Evolutionary conservation across 2,888 invertebrate species (phyloP), one percentile per base, ranked within the genome.

Genomic region (Sminthurides aquaticus): DNA sequence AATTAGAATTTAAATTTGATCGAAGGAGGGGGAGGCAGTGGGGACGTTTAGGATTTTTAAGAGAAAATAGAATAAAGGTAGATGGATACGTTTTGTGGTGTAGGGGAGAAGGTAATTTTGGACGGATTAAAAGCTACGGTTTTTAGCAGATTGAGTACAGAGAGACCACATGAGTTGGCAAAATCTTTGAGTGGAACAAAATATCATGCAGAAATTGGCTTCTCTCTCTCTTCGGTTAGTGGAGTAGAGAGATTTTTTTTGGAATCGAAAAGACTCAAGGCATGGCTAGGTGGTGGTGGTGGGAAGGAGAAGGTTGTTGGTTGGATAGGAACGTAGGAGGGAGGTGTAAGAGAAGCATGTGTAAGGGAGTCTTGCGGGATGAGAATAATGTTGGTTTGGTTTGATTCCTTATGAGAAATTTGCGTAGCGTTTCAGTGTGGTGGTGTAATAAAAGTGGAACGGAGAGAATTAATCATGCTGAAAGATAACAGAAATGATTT

Each of bases 401-500:
- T 34, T 15, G 15, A 34, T 5, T 34, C 15, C 8, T 34, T 5
- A 34, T 34, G 43, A 15, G 15, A 34, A 34, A 34, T 34, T 34
- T 34, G 43, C 43, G 15, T 34, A 34, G 43, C 43, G 66, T 64
- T 68, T 69, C 66, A 66, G 66, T 66, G 62, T 66, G 65, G 5
- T 34, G n/a, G 69, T 67, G 69, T 69, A 69, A 68, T 71, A 69
- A 61, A 60, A 65, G 60, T 56, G 69, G 68, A 68, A 68, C 68
- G 68, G 67, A 68, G 69, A 67, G 66, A 68, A 69, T 69, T 69
- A 71, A 71, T 71, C 71, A 71, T 66, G 69, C 68, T 67, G 69
- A 71, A 71, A 71, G 71, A 71, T 71, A 71, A 68, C 69, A 65
- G 68, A 67, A 71, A 69, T 69, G 71, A 71, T 71, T 71, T 71